phyloP scores from a whole-genome alignment of 2,113 vertebrate species.

The Tylochromis polylepis region DNA sequence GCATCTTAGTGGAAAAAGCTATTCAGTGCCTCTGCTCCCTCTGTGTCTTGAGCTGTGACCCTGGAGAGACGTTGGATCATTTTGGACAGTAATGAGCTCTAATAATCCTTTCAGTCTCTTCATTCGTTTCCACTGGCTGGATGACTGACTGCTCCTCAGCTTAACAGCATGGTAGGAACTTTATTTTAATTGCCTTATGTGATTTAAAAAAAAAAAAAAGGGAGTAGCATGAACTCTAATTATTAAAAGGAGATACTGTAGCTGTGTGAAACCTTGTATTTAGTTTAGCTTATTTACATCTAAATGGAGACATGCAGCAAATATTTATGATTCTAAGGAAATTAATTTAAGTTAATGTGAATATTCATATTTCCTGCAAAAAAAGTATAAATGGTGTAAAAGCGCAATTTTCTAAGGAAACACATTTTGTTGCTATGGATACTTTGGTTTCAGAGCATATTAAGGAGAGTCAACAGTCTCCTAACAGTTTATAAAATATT shows the following conservation, averaged over 20 bases:
- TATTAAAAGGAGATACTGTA: not conserved
- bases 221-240: not conserved
- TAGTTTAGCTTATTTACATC: not conserved
- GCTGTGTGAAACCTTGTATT: not conserved
- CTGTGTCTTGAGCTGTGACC: conserved; percentile 16
- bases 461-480: not conserved
- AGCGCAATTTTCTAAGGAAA: not conserved
- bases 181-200: not conserved
- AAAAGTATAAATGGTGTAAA: not conserved
- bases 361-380: not conserved
- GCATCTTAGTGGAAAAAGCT: not conserved
- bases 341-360: accelerated
- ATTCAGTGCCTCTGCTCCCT: conserved; percentile 26
- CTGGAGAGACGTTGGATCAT: conserved; percentile 2
- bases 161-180: conserved; percentile 57
- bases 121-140: not conserved
- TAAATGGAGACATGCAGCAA: not conserved
- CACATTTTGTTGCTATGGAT: not conserved
- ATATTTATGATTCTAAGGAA: not conserved
- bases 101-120: not conserved
- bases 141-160: not conserved
- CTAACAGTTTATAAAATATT: not conserved
- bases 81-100: conserved; percentile 30
- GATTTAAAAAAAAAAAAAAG: not conserved
- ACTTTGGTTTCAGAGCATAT: not conserved